Base-by-base conservation (phyloP, 2,797 vertebrate species). In the Amazona finschi region DNA sequence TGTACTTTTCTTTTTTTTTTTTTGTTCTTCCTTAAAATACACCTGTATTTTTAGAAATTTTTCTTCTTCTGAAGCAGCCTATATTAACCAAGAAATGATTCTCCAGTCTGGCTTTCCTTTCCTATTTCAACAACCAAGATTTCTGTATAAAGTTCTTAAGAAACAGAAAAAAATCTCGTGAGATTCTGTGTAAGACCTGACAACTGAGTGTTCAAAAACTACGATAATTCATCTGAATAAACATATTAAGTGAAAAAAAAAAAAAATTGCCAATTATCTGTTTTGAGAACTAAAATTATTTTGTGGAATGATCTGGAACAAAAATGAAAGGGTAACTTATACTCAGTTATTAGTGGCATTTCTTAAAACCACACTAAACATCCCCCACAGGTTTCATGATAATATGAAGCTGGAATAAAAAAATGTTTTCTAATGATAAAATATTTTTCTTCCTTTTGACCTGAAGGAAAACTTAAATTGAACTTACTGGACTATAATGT, bases 121-220 rank as follows among this genome's bases (percentile, higher is more conserved):
- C 14, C 9, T 43, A 0, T 1, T 31, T 87, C 39, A 87, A 53
- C 15, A 62, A 28, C 0, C 0, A 65, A 65, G 65, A 2, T 50
- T 66, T 57, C 47, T 66, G 5, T 7, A 55, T 27, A 11, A 90
- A 71, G 1, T 58, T 4, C 33, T 82, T 79, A 71, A 75, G 78
- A 92, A 58, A 31, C 21, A 3, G 0, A 70, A 87, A 38, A 25
- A 60, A 57, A 43, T 53, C 19, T 92, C 6, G 8, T 22, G 21
- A 65, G 12, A 41, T 84, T 61, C 28, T 75, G 21, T 70, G 44
- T 46, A 70, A 36, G 31, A 67, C 9, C 25, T 53, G 50, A 70
- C 85, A 83, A 85, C 61, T 11, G 58, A 43, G 27, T 39, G 20
- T 69, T 53, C 10, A 25, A 66, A 27, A 58, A 10, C 71, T 74